Evolutionary conservation across 2,797 vertebrate genomes (phyloP).

Genomic region (Macropodus opercularis): DNA sequence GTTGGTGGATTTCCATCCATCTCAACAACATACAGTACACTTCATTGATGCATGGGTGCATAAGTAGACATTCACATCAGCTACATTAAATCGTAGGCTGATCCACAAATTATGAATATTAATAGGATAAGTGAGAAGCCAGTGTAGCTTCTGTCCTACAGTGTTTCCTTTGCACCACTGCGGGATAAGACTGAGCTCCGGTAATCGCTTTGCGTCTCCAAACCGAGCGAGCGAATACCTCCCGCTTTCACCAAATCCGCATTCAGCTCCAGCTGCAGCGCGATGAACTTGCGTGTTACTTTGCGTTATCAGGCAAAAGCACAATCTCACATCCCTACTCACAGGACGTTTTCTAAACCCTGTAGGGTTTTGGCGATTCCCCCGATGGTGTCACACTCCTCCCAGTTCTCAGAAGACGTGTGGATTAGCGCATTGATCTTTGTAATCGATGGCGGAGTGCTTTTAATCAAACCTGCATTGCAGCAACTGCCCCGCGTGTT

Average conservation of each 20-base stretch:
- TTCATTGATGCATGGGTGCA: too few species aligned
- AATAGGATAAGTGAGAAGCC: conserved; percentile 29
- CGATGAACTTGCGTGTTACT: neutral
- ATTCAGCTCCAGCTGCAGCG: conserved; percentile 6
- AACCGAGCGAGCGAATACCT: conserved; percentile 12
- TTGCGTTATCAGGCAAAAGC: neutral
- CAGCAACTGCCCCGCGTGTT: conserved; percentile 30
- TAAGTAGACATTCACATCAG: too few species aligned
- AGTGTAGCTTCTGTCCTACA: neutral
- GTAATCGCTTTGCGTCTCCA: conserved; percentile 28
- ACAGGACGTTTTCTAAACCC: conserved; percentile 18
- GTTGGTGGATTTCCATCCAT: too few species aligned
- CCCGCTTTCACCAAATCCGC: conserved; percentile 20
- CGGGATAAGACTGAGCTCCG: conserved; percentile 16
- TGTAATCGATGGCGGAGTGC: conserved; percentile 42
- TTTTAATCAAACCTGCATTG: conserved; percentile 58
- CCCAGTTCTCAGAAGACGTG: conserved; percentile 39
- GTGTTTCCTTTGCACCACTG: conserved; percentile 3
- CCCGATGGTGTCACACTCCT: conserved; percentile 12
- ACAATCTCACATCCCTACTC: conserved; percentile 19
- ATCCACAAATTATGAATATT: conserved; percentile 46
- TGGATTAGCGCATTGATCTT: conserved; percentile 57
- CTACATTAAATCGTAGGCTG: conserved; percentile 4
- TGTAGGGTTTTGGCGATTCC: conserved; percentile 4
- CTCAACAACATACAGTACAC: too few species aligned